Base-by-base conservation (phyloP, 2,113 vertebrate species). In the Petroica traversi region DNA sequence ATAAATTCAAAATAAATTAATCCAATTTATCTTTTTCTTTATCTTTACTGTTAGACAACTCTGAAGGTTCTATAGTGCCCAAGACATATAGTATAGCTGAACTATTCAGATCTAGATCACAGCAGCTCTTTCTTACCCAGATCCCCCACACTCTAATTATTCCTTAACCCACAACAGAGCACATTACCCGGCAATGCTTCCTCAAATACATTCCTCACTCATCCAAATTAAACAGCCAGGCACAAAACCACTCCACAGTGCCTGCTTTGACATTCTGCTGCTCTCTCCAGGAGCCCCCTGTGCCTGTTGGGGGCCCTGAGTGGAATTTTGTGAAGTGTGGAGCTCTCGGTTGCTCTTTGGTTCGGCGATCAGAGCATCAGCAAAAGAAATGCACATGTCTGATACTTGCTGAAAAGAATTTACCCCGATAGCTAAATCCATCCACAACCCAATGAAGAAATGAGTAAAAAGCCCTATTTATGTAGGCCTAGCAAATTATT, bases 1-100 rank as follows among this genome's bases (percentile, higher is more conserved):
- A 87, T 93, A 92, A 95, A 97, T 97, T 94, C 93, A 96, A 72
- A 97, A 96, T 91, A 97, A 97, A 97, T 93, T 86, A 95, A 90
- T 96, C 87, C 82, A 51, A 88, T 97, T 86, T 85, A 89, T 95
- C 95, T 95, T 96, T 92, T 74, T 77, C 78, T 91, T 96, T 93
- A 89, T 96, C 71, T 88, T 85, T 61, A 51, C 84, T 89, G 80
- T 57, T 92, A 81, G 89, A 92, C 85, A 88, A 57, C 95, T 96
- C 69, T 96, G 94, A 95, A 85, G 73, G 43, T 96, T 89, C 93
- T 91, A 26, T 11, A 73, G 71, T 69, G 75, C 71, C 59, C 2
- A 19, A 86, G 85, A 89, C 19, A 6, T 51, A 90, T 8, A 85
- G 86, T 51, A 90, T 8, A 85, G 86, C 83, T 83, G 24, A 92